Base-by-base conservation (phyloP, 2,113 vertebrate species). In the Chaetodon auriga region DNA sequence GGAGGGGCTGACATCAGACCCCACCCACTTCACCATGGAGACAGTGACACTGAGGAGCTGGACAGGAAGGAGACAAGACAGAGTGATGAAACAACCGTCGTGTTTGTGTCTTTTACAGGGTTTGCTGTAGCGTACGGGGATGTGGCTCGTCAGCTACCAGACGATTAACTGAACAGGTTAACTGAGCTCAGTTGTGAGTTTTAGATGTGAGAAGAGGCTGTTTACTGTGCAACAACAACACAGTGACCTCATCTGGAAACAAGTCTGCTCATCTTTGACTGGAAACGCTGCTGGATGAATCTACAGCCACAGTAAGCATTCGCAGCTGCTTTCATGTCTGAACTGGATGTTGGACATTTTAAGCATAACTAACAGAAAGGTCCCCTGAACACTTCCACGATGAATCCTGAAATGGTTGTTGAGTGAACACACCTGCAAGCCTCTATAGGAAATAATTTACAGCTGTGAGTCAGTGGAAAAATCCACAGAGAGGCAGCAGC, bases 1-100 rank as follows among this genome's bases (percentile, higher is more conserved):
- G 86, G 91, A 93, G 96, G 96, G 92, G 96, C 96, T 95, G 98
- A 97, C 97, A 99, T 99, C 95, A 96, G 94, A 95, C 81, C 96
- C 96, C 95, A 93, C 94, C 91, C 73, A 94, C 95, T 92, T 95
- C 89, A 86, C 79, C 90, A 91, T 86, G 84, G 86, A 90, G 91
- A 85, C 79, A 68, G 58, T 10, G 57, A 83, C 79, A 68, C 62
- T 10, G 57, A 83, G 58, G 45, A 64, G 55, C 87, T 88, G 81
- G 2, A 74, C 53, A 36, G 15, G 12, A 43, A 21, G 14, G 65
- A 78, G 25, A 74, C 3, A 64, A 25, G 8, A 7, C 13, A 48
- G 38, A 38, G 38, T 1, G 8, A 6, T 7, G 8, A 8, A 41
- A 1, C 38, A 41, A 41, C 6, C 8, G 38, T 41, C 6, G 8